Conservation (phyloP, 1,140 invertebrate species). For the Gonatopus flavifemur region DNA sequence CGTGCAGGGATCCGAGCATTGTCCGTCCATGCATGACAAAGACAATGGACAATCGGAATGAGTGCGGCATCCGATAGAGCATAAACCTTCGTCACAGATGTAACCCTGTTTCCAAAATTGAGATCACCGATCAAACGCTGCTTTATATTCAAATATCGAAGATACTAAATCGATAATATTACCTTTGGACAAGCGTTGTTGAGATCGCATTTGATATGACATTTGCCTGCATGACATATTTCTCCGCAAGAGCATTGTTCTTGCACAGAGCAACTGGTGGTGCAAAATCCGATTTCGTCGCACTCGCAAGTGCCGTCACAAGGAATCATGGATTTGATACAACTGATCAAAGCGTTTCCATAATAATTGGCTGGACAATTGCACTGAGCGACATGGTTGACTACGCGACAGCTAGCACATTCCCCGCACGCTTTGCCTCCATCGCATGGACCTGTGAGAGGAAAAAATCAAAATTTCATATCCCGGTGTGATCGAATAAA, state of each 20-base stretch:
- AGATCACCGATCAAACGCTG: not conserved
- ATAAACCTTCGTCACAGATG: conserved; percentile 66
- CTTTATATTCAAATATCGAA: conserved; percentile 6
- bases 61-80: conserved; percentile 72
- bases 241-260: conserved; percentile 78
- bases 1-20: conserved; percentile 77
- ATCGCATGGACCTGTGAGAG: conserved; percentile 76
- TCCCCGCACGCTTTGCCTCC: conserved; percentile 71
- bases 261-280: conserved; percentile 66
- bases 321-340: conserved; percentile 66
- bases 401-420: conserved; percentile 79
- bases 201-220: conserved; percentile 64
- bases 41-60: conserved; percentile 80
- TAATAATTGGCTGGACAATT: conserved; percentile 78
- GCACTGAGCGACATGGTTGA: conserved; percentile 82
- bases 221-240: conserved; percentile 65
- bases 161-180: not conserved
- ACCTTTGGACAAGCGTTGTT: conserved; percentile 56
- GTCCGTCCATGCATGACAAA: conserved; percentile 72
- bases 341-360: conserved; percentile 78
- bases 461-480: conserved; percentile 12
- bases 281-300: conserved; percentile 77
- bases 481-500: not conserved
- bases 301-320: conserved; percentile 73
- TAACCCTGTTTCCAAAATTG: conserved; percentile 53